Evolutionary conservation across 2,113 vertebrate genomes (phyloP), one percentile per base, ranked within the genome.

Genomic region (Triplophysa rosa): DNA sequence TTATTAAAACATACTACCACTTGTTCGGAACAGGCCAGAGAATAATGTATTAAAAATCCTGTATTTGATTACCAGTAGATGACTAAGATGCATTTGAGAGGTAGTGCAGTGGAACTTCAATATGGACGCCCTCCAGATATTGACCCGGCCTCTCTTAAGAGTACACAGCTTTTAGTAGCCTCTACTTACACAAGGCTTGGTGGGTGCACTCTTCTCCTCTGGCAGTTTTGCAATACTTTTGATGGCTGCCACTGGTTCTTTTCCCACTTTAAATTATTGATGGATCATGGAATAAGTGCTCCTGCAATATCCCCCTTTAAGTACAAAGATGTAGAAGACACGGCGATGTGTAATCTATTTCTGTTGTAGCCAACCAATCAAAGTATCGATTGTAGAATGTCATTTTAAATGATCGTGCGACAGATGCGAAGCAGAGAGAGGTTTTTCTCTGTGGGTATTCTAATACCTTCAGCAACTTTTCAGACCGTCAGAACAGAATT

Each of bases 61-160:
- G 82, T 85, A 88, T 91, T 90, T 91, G 89, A 91, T 91, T 91
- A 82, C 81, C 84, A 69, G 58, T 79, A 67, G 83, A 89, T 88
- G 89, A 91, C 85, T 87, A 83, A 91, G 89, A 92, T 90, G 86
- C 89, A 91, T 92, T 88, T 91, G 90, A 90, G 86, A 86, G 85
- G 84, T 52, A 87, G 82, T 83, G 85, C 78, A 49, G 81, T 80
- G 79, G 86, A 90, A 91, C 87, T 88, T 87, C 87, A 88, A 91
- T 90, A 90, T 91, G 90, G 89, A 91, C 86, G 29, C 85, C 89
- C 90, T 92, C 91, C 90, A 92, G 90, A 86, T 91, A 93, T 92
- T 90, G 91, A 92, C 90, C 89, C 85, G 49, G 40, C 37, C 77
- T 85, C 86, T 88, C 89, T 87, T 89, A 92, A 90, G 86, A 87